Conservation (phyloP, 2,888 invertebrate species). For the Drosophila sordidula region DNA sequence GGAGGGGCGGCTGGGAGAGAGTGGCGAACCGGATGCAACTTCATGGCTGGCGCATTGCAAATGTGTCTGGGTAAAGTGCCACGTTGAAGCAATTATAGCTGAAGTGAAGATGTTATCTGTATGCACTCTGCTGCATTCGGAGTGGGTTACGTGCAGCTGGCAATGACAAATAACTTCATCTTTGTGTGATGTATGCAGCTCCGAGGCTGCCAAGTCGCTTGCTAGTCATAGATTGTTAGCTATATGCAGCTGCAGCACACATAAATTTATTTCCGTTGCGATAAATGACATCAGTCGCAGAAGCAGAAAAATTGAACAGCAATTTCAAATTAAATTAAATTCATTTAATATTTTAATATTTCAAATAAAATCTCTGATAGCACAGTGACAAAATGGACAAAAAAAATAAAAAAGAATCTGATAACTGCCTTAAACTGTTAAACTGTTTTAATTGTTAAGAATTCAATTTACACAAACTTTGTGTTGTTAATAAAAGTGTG, state of each 20-base stretch:
- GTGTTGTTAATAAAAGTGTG: too few relatives aligned
- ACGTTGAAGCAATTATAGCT: conserved; percentile 71
- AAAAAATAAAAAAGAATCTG: too few relatives aligned
- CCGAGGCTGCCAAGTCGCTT: neutral
- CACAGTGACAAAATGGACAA: too few relatives aligned
- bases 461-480: too few relatives aligned
- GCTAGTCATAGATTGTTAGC: conserved; percentile 15
- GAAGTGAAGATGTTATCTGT: conserved; percentile 72
- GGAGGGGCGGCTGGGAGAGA: neutral
- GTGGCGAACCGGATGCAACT: conserved; percentile 9
- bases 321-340: too few relatives aligned
- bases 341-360: too few relatives aligned
- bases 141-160: conserved; percentile 41
- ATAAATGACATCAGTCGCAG: neutral
- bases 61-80: conserved; percentile 60
- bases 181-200: conserved; percentile 26
- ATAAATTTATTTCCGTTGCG: neutral
- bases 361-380: too few relatives aligned
- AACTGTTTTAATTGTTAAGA: too few relatives aligned
- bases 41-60: conserved; percentile 47
- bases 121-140: conserved; percentile 31
- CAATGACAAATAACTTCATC: conserved; percentile 67
- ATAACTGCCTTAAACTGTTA: too few relatives aligned
- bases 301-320: too few relatives aligned
- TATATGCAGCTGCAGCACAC: neutral